Evolutionary conservation across 2,113 vertebrate species (phyloP).

Genomic region (Paracanthobrama guichenoti): DNA sequence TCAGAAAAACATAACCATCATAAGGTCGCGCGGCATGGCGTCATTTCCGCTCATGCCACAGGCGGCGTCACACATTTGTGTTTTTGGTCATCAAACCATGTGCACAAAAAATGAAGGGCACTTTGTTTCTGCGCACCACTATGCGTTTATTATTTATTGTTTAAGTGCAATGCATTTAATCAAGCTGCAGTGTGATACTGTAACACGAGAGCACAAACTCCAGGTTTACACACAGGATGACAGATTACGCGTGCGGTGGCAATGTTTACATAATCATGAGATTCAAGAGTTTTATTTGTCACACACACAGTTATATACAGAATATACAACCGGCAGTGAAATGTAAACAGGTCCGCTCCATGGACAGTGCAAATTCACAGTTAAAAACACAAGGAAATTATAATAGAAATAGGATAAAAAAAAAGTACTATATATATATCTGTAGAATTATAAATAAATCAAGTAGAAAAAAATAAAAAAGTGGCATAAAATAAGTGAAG

Average conservation of each 20-base stretch:
- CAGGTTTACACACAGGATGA: background rate
- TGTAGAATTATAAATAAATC: no score
- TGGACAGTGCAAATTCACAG: no score
- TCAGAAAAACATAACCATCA: background rate
- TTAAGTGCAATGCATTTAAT: background rate
- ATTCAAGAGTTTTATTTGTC: no score
- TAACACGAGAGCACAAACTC: background rate
- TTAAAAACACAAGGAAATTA: no score
- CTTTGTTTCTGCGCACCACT: background rate
- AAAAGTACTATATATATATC: no score
- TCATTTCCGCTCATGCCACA: slow-evolving; percentile 20
- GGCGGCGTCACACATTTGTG: background rate
- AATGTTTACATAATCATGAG: background rate
- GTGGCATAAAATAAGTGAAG: no score
- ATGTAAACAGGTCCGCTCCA: no score
- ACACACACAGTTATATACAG: no score
- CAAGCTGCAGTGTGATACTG: background rate
- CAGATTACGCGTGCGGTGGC: background rate
- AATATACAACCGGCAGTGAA: no score
- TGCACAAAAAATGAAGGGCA: background rate
- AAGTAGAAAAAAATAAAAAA: no score
- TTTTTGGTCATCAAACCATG: slow-evolving; percentile 8
- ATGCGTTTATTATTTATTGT: background rate
- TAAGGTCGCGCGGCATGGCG: slow-evolving; percentile 40
- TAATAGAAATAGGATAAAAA: no score